A percentile compares a stretch with the other conserved stretches of the same genome.
These are phyloP conservation scores for Todus mexicanus DNA, from an alignment of 2,797 vertebrate species.

Conservation along the genomic window DNA sequence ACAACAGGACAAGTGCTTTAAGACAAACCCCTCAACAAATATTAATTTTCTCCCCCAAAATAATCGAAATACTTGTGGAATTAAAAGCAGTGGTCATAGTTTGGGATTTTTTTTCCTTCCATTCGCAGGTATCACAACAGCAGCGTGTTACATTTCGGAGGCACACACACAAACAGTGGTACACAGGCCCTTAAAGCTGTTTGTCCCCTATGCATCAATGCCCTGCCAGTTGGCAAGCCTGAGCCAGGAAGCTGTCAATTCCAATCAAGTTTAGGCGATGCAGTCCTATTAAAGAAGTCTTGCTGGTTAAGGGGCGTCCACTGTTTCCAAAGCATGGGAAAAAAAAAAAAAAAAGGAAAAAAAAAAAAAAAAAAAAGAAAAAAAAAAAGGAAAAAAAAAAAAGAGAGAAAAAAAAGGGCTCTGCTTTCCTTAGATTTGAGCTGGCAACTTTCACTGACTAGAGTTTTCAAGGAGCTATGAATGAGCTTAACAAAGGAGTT, in stretches of 20 bases:
- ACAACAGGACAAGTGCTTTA: not conserved
- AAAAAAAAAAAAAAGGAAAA: constrained; percentile 71
- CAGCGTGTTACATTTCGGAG: constrained; percentile 67
- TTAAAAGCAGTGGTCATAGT: not conserved
- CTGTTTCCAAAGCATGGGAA: constrained; percentile 97
- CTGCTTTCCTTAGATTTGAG: constrained; percentile 91
- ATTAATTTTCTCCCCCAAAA: not conserved
- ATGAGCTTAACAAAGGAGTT: constrained; percentile 99
- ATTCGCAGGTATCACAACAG: constrained; percentile 39
- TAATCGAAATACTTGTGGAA: not conserved
- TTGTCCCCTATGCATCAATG: constrained; percentile 78
- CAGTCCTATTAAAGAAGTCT: constrained; percentile 88
- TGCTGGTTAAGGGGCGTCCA: constrained; percentile 88
- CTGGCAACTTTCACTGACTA: constrained; percentile 89
- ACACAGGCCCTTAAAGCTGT: constrained; percentile 74
- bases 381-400: constrained; percentile 62
- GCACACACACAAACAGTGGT: constrained; percentile 77
- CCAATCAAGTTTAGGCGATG: constrained; percentile 89
- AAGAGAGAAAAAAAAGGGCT: constrained; percentile 47
- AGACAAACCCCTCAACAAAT: not conserved
- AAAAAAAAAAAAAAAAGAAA: not conserved
- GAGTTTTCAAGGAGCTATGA: constrained; percentile 94
- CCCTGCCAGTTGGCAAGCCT: constrained; percentile 92
- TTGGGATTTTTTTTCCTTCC: not conserved
- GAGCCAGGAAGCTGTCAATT: constrained; percentile 98